Percentiles rank a stretch among this genome's conserved stretches.
Evolutionary conservation across 2,797 vertebrate genomes (phyloP).

Genomic region (Acanthornis magna): DNA sequence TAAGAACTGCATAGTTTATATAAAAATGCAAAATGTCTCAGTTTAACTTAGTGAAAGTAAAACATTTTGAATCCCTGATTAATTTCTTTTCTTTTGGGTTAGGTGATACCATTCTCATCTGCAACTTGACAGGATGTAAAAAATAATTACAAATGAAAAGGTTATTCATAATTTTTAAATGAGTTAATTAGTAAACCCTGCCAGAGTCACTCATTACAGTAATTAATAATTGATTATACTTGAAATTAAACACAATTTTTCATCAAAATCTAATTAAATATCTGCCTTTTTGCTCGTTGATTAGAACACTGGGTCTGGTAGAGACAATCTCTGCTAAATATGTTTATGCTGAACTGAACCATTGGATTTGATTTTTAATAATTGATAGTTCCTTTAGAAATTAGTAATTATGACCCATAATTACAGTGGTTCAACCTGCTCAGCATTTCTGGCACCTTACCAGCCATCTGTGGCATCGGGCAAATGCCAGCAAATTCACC

Average conservation of each 20-base stretch:
- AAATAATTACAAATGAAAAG: slow-evolving; percentile 87
- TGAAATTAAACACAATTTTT: slow-evolving; percentile 99
- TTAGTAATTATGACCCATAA: slow-evolving; percentile 85
- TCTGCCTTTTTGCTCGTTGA: slow-evolving; percentile 83
- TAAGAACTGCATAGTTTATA: not conserved
- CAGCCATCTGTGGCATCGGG: slow-evolving; percentile 6
- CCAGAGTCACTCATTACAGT: slow-evolving; percentile 91
- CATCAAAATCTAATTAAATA: slow-evolving; percentile 99
- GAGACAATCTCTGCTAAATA: slow-evolving; percentile 83
- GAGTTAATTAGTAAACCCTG: slow-evolving; percentile 96
- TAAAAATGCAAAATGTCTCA: not conserved
- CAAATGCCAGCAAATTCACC: not conserved
- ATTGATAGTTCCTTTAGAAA: slow-evolving; percentile 78
- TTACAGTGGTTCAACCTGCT: slow-evolving; percentile 78
- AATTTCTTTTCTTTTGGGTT: not conserved
- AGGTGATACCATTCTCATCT: slow-evolving; percentile 68
- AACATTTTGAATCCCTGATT: not conserved
- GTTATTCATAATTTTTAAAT: slow-evolving; percentile 96
- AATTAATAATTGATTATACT: slow-evolving; percentile 99
- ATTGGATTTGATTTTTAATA: slow-evolving; percentile 82
- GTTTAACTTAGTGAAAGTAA: not conserved
- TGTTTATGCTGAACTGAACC: slow-evolving; percentile 83
- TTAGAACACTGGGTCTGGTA: slow-evolving; percentile 84
- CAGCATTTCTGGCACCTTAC: slow-evolving; percentile 66
- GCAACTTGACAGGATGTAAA: slow-evolving; percentile 74